Percentiles rank a stretch among this genome's conserved stretches.
phyloP scores from a whole-genome alignment of 1,140 invertebrate species.

The Temnothorax nylanderi region DNA sequence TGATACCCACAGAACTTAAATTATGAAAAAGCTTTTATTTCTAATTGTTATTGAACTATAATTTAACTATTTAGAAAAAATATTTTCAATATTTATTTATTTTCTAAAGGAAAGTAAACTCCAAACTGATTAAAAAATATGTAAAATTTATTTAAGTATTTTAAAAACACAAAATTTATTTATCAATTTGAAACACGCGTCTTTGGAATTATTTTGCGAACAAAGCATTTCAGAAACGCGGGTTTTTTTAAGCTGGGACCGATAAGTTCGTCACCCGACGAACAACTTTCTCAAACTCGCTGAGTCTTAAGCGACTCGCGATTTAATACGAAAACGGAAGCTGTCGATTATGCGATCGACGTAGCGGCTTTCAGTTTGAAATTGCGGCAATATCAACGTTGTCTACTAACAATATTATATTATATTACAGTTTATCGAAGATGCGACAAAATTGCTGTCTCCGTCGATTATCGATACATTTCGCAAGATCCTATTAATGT shows the following conservation, averaged over 20 bases:
- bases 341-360: constrained; percentile 62
- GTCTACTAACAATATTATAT: constrained; percentile 38
- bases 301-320: constrained; percentile 15
- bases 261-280: not conserved
- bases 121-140: not conserved
- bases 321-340: constrained; percentile 59
- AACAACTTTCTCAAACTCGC: constrained; percentile 39
- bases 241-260: not conserved
- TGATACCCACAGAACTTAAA: not conserved
- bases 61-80: not conserved
- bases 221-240: not conserved
- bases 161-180: not conserved
- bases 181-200: not conserved
- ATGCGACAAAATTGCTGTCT: constrained; percentile 26
- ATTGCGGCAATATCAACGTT: constrained; percentile 47
- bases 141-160: not conserved
- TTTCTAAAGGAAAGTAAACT: not conserved
- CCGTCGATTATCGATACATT: constrained; percentile 32
- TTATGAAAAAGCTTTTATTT: not conserved
- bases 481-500: not conserved
- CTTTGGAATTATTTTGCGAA: constrained; percentile 24
- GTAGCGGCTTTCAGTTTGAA: constrained; percentile 39
- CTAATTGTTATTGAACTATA: not conserved
- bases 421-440: constrained; percentile 55
- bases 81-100: not conserved